Percentiles rank a stretch among this genome's conserved stretches.
These are phyloP conservation scores for Bucorvus abyssinicus DNA, from an alignment of 2,797 vertebrate genomes.

Conservation along the genomic window DNA sequence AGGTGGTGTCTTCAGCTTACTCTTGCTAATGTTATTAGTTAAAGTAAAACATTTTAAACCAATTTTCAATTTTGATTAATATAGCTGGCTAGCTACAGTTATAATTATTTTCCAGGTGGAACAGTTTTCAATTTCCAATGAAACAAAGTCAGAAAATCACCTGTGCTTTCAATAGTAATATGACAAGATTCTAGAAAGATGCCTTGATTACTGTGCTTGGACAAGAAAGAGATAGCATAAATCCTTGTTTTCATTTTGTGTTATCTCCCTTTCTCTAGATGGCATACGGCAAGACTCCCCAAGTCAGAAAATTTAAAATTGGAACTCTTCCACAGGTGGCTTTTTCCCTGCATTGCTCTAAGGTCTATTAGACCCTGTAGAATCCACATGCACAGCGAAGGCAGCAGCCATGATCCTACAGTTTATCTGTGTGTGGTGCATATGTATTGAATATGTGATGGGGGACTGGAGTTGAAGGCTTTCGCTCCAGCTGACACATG, in stretches of 20 bases:
- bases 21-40: background rate
- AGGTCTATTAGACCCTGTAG: background rate
- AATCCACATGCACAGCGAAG: background rate
- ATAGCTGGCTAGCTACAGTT: background rate
- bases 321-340: background rate
- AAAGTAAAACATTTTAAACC: background rate
- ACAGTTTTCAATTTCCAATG: background rate
- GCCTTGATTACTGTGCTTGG: background rate
- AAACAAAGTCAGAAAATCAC: slow-evolving; percentile 5
- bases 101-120: background rate
- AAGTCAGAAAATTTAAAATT: background rate
- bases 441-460: background rate
- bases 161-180: background rate
- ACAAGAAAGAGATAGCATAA: background rate
- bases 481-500: background rate
- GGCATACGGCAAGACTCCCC: background rate
- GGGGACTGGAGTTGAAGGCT: background rate
- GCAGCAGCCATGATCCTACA: background rate
- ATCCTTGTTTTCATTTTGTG: background rate
- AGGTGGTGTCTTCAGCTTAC: background rate
- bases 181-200: background rate
- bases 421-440: background rate
- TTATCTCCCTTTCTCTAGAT: background rate
- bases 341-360: fast-evolving
- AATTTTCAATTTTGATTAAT: slow-evolving; percentile 19